Base-by-base conservation (phyloP, 2,797 vertebrate species). In the Novumbra hubbsi region DNA sequence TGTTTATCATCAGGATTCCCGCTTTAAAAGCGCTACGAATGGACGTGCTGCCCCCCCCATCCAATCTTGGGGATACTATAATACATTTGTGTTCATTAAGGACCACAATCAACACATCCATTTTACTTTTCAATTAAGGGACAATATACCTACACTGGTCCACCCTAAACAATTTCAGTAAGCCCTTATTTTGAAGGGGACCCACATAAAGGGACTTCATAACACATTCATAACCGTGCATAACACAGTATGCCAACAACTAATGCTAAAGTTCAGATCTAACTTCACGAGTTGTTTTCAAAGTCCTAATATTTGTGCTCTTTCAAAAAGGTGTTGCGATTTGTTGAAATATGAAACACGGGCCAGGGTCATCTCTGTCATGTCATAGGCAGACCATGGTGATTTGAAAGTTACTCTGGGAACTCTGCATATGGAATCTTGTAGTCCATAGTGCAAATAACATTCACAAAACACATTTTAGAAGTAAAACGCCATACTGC, bases 281-380 rank as follows among this genome's bases (percentile, higher is more conserved):
- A 11, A 11, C 21, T 21, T 57, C 12, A 57, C 12, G 55, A 57
- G 21, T 57, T 14, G 41, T 45, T 45, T n/a, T n/a, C n/a, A 45
- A 5, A 21, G 55, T 57, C 21, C 55, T 57, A 24, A 57, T 57
- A 11, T 21, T 21, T 2, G 55, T 57, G 12, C 9, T 24, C 2
- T 57, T 57, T 24, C 11, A 3, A 57, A 57, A 57, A 11, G 17
- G n/a, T 57, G 21, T 57, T 57, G n/a, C 50, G 3, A 48, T 76
- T 8, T 79, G 70, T 65, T 50, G 63, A 79, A 72, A 79, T 41
- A 73, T 71, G 65, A 80, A 71, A 76, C 71, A 30, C 68, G 79
- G 72, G 75, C 71, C 30, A 48, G 52, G 76, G 73, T 73, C 76
- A 77, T 78, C 87, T 85, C 85, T 88, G 85, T 89, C 76, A 78